A percentile compares a stretch with the other conserved stretches of the same genome.
phyloP scores from a whole-genome alignment of 2,113 vertebrate genomes.

The Carettochelys insculpta region DNA sequence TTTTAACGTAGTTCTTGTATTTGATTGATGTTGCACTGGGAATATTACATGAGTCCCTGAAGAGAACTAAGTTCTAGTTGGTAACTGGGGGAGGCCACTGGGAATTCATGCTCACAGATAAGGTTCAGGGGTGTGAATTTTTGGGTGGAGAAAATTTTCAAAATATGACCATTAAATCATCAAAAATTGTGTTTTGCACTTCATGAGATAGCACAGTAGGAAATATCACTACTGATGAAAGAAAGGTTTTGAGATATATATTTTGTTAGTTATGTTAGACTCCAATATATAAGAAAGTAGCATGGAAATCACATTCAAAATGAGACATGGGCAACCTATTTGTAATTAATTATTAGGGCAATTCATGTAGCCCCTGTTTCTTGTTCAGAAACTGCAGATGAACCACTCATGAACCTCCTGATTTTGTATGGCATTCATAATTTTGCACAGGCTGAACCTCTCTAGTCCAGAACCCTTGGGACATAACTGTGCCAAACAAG shows the following conservation, averaged over 20 bases:
- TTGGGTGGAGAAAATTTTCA: background rate
- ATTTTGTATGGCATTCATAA: background rate
- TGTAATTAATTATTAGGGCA: background rate
- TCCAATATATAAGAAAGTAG: accelerated
- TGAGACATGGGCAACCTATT: background rate
- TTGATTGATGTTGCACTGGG: background rate
- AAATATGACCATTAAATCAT: background rate
- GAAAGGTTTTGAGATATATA: background rate
- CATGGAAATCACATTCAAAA: background rate
- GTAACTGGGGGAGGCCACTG: background rate
- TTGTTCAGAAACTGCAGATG: background rate
- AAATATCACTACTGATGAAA: background rate
- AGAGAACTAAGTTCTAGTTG: background rate
- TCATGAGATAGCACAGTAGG: background rate
- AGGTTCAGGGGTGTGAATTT: background rate
- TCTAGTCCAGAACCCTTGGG: too few relatives aligned
- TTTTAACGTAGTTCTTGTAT: background rate
- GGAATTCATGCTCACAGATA: background rate
- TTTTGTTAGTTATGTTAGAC: background rate
- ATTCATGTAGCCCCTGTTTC: background rate
- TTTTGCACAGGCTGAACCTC: too few relatives aligned
- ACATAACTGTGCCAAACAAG: too few relatives aligned
- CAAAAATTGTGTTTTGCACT: background rate
- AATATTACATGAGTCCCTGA: background rate
- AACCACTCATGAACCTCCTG: background rate